Percentiles rank a stretch among this genome's conserved stretches.
phyloP scores from a whole-genome alignment of 2,888 invertebrate species.

The Drosophila differens region DNA sequence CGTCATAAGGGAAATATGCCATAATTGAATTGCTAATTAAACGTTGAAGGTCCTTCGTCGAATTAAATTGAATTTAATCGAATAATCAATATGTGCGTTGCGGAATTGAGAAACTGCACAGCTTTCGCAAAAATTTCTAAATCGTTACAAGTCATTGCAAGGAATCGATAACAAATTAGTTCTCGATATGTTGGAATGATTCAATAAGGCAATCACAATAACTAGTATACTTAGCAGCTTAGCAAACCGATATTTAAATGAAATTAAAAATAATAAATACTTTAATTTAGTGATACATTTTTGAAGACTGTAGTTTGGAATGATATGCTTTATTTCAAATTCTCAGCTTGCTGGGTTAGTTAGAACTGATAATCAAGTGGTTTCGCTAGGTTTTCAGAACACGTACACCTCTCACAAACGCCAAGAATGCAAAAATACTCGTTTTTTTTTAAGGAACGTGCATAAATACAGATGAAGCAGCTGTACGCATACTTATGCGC shows the following conservation, averaged over 20 bases:
- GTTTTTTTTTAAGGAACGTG: conserved; percentile 11
- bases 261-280: not conserved
- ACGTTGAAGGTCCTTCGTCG: not conserved
- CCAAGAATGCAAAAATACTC: conserved; percentile 1
- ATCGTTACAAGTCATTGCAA: not conserved
- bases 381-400: conserved; percentile 19
- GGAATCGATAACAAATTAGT: conserved; percentile 1
- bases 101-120: not conserved
- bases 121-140: not conserved
- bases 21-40: not conserved
- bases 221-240: conserved; percentile 4
- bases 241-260: not conserved
- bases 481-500: conserved; percentile 7
- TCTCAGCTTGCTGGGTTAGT: conserved; percentile 1
- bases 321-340: not conserved
- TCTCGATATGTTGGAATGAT: not conserved
- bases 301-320: not conserved
- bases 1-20: conserved; percentile 26
- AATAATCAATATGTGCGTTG: conserved; percentile 11
- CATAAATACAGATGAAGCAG: conserved; percentile 8
- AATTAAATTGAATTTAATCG: not conserved
- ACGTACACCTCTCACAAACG: conserved; percentile 27
- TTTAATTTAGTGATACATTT: not conserved
- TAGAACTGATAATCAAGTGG: conserved; percentile 2
- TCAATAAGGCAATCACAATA: conserved; percentile 11